These are phyloP conservation scores for Gryllus longicercus DNA, from an alignment of 2,888 invertebrate genomes.

Conservation along the genomic window DNA sequence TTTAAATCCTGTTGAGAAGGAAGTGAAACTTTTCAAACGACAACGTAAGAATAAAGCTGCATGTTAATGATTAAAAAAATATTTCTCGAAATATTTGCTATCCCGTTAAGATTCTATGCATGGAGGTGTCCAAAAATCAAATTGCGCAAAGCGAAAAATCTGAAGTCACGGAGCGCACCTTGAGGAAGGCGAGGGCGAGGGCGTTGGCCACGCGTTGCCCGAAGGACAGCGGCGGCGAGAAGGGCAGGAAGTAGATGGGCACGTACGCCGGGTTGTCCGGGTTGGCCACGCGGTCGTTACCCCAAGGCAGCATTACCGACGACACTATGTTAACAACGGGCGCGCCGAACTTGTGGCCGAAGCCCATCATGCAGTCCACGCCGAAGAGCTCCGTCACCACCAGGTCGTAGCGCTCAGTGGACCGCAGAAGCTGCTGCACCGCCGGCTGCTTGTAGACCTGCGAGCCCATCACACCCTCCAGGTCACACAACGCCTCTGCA, in stretches of 20 bases:
- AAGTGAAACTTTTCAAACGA: no score
- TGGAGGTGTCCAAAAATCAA: no score
- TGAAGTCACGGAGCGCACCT: neutral
- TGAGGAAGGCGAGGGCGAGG: neutral
- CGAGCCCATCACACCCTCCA: no score
- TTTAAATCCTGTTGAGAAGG: no score
- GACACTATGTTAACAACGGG: neutral
- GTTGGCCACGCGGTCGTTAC: slow-evolving; percentile 21
- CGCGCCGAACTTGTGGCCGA: neutral
- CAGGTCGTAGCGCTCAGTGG: neutral
- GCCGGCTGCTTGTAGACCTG: neutral
- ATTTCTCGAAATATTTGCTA: no score
- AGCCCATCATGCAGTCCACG: slow-evolving; percentile 19
- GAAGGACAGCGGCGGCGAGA: neutral
- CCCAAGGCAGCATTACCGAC: slow-evolving; percentile 20
- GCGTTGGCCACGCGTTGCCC: neutral
- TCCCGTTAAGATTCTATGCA: no score
- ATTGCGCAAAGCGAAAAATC: no score
- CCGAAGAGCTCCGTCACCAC: slow-evolving; percentile 20
- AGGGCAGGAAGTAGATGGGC: slow-evolving; percentile 24
- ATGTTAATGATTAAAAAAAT: no score
- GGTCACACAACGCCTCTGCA: no score
- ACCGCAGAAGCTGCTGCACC: neutral
- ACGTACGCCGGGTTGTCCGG: slow-evolving; percentile 18
- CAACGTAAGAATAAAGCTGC: no score